phyloP scores from a whole-genome alignment of 2,888 invertebrate species.

The Drosophila setosimentum region DNA sequence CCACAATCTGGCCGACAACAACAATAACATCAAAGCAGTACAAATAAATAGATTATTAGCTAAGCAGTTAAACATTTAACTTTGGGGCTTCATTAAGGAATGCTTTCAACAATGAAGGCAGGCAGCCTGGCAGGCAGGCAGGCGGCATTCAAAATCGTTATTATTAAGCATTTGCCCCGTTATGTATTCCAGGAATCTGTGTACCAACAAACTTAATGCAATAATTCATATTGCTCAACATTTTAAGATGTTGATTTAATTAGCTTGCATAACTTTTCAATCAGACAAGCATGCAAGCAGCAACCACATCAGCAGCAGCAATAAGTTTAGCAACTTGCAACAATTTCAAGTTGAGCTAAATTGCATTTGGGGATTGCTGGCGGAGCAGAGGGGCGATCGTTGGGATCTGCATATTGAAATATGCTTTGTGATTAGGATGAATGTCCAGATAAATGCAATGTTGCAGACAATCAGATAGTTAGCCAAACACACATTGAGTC shows the following conservation, averaged over 20 bases:
- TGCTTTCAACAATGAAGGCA: constrained; percentile 17
- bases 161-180: constrained; percentile 41
- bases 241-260: constrained; percentile 61
- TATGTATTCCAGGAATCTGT: constrained; percentile 9
- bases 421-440: constrained; percentile 9
- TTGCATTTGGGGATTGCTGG: background rate
- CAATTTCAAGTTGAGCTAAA: background rate
- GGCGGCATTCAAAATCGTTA: background rate
- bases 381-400: background rate
- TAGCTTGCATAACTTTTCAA: constrained; percentile 64
- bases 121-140: background rate
- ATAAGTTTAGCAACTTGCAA: background rate
- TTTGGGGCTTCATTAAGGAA: constrained; percentile 17
- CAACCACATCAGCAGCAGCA: constrained; percentile 7
- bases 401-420: constrained; percentile 25
- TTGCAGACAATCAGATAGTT: constrained; percentile 9
- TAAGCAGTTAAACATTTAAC: constrained; percentile 18
- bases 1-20: constrained; percentile 8
- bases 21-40: constrained; percentile 2
- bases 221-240: constrained; percentile 37
- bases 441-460: constrained; percentile 25
- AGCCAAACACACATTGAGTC: constrained; percentile 5
- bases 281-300: constrained; percentile 25
- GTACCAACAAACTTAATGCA: constrained; percentile 22
- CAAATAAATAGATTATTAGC: constrained; percentile 25